Evolutionary conservation across 2,113 vertebrate species (phyloP).

Genomic region (Carettochelys insculpta): DNA sequence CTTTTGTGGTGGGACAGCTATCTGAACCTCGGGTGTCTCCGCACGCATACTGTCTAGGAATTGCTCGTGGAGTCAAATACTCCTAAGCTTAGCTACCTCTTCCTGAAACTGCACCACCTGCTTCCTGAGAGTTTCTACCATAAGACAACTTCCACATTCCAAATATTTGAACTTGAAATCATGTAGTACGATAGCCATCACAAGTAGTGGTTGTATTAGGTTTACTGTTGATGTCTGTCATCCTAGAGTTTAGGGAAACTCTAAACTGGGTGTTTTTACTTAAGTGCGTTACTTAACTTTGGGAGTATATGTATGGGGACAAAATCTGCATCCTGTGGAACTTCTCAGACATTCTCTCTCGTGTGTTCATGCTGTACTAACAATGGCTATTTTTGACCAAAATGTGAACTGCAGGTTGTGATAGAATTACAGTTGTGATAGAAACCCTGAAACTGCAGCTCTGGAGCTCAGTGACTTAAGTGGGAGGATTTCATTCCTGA

Average conservation of each 20-base stretch:
- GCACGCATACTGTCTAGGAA: too few relatives aligned
- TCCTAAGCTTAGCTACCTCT: too few relatives aligned
- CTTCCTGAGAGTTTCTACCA: too few relatives aligned
- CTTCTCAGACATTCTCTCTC: not conserved
- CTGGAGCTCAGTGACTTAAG: not conserved
- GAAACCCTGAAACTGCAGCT: not conserved
- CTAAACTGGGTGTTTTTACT: not conserved
- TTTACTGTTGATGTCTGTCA: not conserved
- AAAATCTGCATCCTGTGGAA: not conserved
- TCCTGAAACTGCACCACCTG: too few relatives aligned
- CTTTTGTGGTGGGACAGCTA: too few relatives aligned
- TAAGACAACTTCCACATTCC: too few relatives aligned
- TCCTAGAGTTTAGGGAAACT: too few relatives aligned
- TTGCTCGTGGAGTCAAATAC: too few relatives aligned
- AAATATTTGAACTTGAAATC: not conserved
- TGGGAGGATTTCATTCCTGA: not conserved
- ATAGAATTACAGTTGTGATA: not conserved
- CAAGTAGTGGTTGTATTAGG: not conserved
- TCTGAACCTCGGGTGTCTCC: too few relatives aligned
- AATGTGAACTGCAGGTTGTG: too few relatives aligned
- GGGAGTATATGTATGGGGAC: not conserved
- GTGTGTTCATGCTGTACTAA: not conserved
- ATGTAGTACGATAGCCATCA: not conserved
- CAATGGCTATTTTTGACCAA: too few relatives aligned
- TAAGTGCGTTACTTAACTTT: not conserved